Conservation (phyloP, 2,113 vertebrate species). For the Lasiurus cinereus region DNA sequence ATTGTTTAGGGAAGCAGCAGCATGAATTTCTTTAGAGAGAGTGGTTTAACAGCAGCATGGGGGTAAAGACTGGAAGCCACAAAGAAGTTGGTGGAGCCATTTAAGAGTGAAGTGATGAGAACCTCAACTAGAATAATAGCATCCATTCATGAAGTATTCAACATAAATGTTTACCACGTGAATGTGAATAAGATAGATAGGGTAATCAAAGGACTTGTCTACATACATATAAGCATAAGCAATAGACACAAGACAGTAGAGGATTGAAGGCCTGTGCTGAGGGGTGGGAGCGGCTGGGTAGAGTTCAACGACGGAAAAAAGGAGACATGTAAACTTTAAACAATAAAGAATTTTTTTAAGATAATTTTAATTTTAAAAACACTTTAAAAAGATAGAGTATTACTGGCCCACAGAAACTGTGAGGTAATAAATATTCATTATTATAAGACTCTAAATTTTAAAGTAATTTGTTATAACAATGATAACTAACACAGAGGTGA, state of each 20-base stretch:
- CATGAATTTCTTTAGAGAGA: conserved; percentile 27
- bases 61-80: conserved; percentile 21
- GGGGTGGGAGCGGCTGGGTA: too few relatives aligned
- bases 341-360: too few relatives aligned
- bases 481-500: conserved; percentile 35
- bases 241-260: too few relatives aligned
- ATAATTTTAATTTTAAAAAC: too few relatives aligned
- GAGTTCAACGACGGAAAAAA: too few relatives aligned
- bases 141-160: conserved; percentile 9
- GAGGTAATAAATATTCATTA: conserved; percentile 5
- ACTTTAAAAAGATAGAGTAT: neutral
- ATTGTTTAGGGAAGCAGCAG: neutral
- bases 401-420: conserved; percentile 39
- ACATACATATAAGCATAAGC: too few relatives aligned
- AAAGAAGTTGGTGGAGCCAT: neutral
- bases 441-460: conserved; percentile 52
- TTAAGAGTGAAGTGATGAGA: neutral
- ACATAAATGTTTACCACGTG: neutral
- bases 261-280: too few relatives aligned
- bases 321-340: too few relatives aligned
- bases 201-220: too few relatives aligned
- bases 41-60: neutral
- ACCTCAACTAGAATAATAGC: neutral
- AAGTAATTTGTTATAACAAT: neutral
- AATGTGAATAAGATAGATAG: neutral